Percentiles rank a stretch among this genome's conserved stretches.
Evolutionary conservation across 1,140 invertebrate genomes (phyloP).

Genomic region (Drosophila ironensis): DNA sequence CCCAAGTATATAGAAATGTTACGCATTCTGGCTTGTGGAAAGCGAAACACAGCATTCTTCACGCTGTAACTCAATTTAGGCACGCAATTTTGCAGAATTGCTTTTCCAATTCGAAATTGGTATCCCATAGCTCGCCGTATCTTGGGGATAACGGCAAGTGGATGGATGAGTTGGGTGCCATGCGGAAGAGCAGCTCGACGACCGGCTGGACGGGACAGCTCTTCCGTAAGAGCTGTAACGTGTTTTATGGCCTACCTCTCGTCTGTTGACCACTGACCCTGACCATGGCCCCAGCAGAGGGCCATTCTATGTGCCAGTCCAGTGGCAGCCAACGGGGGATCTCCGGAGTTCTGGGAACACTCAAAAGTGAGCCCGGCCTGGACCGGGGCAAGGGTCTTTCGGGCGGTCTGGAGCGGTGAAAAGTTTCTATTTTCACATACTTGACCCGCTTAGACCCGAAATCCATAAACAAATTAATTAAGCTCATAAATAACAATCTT

Average conservation of each 20-base stretch:
- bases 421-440: conserved; percentile 65
- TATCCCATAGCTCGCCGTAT: too few species aligned
- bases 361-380: conserved; percentile 15
- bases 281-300: conserved; percentile 28
- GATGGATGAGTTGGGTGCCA: too few species aligned
- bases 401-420: conserved; percentile 3
- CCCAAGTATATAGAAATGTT: too few species aligned
- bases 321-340: conserved; percentile 8
- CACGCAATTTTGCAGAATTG: too few species aligned
- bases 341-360: conserved; percentile 19
- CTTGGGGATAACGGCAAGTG: too few species aligned
- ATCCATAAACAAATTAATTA: conserved; percentile 69
- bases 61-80: too few species aligned
- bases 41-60: too few species aligned
- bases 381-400: conserved; percentile 8
- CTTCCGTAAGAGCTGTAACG: conserved; percentile 32
- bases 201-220: conserved; percentile 2
- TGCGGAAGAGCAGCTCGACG: too few species aligned
- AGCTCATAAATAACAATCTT: conserved; percentile 62
- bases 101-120: too few species aligned
- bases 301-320: too few species aligned
- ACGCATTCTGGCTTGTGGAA: too few species aligned
- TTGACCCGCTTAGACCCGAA: conserved; percentile 60
- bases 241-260: conserved; percentile 32
- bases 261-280: conserved; percentile 33